Evolutionary conservation across 2,797 vertebrate species (phyloP).

Genomic region (Coregonus suidteri): DNA sequence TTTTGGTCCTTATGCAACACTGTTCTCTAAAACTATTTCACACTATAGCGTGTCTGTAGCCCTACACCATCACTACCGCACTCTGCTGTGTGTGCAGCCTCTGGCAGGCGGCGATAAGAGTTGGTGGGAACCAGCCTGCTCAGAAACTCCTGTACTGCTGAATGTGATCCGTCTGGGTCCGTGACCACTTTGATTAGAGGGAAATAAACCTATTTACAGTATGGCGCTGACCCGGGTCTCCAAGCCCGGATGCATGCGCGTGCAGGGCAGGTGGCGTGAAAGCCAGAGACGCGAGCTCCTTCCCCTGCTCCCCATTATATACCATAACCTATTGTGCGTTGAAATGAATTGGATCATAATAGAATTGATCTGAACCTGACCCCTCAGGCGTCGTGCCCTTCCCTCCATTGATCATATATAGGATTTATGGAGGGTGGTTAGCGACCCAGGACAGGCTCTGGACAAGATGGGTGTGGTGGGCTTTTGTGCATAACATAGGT

Average conservation of each 20-base stretch:
- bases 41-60: too few species aligned
- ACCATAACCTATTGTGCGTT: not conserved
- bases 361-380: conserved; percentile 25
- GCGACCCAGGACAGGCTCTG: conserved; percentile 4
- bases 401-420: conserved; percentile 38
- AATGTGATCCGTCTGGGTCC: conserved; percentile 48
- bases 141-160: conserved; percentile 12
- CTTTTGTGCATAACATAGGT: not conserved
- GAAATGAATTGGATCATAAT: conserved; percentile 40
- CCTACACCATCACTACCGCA: conserved; percentile 1
- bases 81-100: conserved; percentile 54
- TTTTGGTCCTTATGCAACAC: not conserved
- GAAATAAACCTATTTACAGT: conserved; percentile 67
- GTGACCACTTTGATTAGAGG: conserved; percentile 68
- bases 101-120: conserved; percentile 65
- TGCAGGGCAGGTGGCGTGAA: not conserved
- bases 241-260: not conserved
- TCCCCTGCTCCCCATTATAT: not conserved
- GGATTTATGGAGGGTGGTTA: conserved; percentile 34
- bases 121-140: conserved; percentile 40
- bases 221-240: conserved; percentile 7
- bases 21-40: not conserved
- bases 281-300: not conserved
- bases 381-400: conserved; percentile 25
- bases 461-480: conserved; percentile 5